phyloP scores from a whole-genome alignment of 2,797 vertebrate genomes.

The Coregonus ussuriensis region DNA sequence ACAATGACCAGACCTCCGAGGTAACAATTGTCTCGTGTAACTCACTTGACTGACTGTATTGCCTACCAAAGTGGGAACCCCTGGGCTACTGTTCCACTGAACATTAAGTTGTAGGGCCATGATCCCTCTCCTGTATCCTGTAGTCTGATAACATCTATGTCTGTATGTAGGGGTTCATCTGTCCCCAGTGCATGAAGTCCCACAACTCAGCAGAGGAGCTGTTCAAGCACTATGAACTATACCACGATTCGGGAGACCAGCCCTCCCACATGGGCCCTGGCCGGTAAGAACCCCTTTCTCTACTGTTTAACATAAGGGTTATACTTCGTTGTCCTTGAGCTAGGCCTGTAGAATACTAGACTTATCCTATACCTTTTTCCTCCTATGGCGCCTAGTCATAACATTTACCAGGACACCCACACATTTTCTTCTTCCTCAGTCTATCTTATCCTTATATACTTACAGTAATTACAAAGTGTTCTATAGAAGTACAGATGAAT shows the following conservation, averaged over 20 bases:
- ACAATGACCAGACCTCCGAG: constrained; percentile 94
- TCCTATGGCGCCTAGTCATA: too few relatives aligned
- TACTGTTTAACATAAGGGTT: background rate
- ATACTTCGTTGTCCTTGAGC: too few relatives aligned
- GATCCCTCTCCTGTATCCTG: background rate
- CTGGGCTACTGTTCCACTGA: background rate
- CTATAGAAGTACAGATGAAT: constrained; percentile 23
- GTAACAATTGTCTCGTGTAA: constrained; percentile 66
- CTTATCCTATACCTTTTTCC: too few relatives aligned
- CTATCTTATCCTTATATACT: too few relatives aligned
- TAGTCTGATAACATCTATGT: background rate
- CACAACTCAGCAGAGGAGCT: constrained; percentile 97
- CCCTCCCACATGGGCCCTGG: constrained; percentile 82
- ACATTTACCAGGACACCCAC: too few relatives aligned
- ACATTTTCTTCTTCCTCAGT: too few relatives aligned
- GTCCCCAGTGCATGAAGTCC: constrained; percentile 99
- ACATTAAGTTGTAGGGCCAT: background rate
- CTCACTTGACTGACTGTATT: background rate
- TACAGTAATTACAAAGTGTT: too few relatives aligned
- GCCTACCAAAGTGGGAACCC: background rate
- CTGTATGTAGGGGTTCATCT: constrained; percentile 91
- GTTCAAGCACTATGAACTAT: constrained; percentile 96
- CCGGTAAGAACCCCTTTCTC: constrained; percentile 72
- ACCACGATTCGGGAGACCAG: constrained; percentile 89
- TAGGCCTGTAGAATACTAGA: too few relatives aligned